These are phyloP conservation scores for Brevimyrus niger DNA, from an alignment of 2,113 vertebrate species.

Conservation along the genomic window DNA sequence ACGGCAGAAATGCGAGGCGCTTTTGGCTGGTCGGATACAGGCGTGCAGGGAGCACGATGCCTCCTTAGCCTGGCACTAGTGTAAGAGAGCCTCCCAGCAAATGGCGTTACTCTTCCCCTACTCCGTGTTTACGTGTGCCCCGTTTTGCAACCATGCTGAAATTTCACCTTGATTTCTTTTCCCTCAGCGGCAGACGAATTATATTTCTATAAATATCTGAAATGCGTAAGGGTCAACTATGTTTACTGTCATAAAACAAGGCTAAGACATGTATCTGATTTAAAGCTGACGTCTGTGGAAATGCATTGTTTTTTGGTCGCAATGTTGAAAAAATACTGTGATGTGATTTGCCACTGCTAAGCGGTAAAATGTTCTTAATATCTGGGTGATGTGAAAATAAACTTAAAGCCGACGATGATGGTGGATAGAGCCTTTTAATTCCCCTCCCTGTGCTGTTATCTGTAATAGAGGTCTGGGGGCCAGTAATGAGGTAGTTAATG, in stretches of 20 bases:
- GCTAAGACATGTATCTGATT: background rate
- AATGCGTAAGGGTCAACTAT: background rate
- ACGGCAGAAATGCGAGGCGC: background rate
- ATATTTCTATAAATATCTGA: background rate
- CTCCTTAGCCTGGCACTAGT: background rate
- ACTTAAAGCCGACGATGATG: background rate
- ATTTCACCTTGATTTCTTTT: background rate
- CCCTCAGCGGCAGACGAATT: background rate
- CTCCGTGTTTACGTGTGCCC: background rate
- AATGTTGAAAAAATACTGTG: background rate
- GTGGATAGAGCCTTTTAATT: background rate
- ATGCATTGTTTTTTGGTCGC: background rate
- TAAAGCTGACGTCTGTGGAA: background rate
- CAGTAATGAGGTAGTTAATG: background rate
- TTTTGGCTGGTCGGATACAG: background rate
- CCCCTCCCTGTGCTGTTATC: background rate
- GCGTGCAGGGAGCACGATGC: background rate
- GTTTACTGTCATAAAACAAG: background rate
- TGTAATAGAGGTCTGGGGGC: background rate
- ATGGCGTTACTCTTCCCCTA: background rate
- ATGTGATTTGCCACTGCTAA: background rate
- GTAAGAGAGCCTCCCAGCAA: background rate
- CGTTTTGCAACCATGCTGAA: background rate
- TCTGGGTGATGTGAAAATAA: background rate
- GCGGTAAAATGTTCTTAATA: background rate